These are phyloP conservation scores for Malurus cyaneus DNA, from an alignment of 2,113 vertebrate genomes.

Conservation along the genomic window DNA sequence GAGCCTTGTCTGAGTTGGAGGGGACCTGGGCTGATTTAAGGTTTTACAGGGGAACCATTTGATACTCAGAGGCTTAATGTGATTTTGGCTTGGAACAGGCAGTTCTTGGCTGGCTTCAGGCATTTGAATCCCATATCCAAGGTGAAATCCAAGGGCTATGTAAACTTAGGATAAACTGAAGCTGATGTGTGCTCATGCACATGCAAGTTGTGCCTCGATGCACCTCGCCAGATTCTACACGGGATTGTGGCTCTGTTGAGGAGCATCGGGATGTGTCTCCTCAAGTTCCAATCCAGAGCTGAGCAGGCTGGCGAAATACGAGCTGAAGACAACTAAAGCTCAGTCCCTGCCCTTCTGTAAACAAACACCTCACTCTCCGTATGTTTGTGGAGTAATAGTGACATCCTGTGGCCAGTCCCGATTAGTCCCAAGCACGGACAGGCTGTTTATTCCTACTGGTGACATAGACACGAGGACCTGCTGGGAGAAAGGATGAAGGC, in stretches of 20 bases:
- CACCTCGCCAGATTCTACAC: accelerated
- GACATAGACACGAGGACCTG: not conserved
- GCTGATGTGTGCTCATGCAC: accelerated
- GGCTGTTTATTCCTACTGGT: not conserved
- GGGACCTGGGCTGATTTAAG: slow-evolving; percentile 33
- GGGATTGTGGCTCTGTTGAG: not conserved
- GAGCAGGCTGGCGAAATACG: accelerated
- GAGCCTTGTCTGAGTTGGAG: slow-evolving; percentile 23
- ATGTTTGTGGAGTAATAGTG: slow-evolving; percentile 74
- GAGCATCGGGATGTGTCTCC: not conserved
- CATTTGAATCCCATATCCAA: not conserved
- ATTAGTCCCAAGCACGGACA: slow-evolving; percentile 54
- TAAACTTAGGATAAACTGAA: not conserved
- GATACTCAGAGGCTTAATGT: slow-evolving; percentile 38
- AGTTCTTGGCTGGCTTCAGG: slow-evolving; percentile 8
- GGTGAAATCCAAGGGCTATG: slow-evolving; percentile 10
- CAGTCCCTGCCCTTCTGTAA: slow-evolving; percentile 17
- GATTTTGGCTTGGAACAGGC: slow-evolving; percentile 41
- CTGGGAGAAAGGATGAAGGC: not conserved
- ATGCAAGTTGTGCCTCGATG: not conserved
- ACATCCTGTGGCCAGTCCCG: slow-evolving; percentile 71
- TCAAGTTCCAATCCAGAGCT: not conserved
- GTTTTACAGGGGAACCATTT: slow-evolving; percentile 54
- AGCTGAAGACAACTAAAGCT: not conserved
- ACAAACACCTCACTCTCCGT: slow-evolving; percentile 9